Evolutionary conservation across 1,140 invertebrate species (phyloP), one percentile per base, ranked within the genome.

Genomic region (Lethocerus indicus): DNA sequence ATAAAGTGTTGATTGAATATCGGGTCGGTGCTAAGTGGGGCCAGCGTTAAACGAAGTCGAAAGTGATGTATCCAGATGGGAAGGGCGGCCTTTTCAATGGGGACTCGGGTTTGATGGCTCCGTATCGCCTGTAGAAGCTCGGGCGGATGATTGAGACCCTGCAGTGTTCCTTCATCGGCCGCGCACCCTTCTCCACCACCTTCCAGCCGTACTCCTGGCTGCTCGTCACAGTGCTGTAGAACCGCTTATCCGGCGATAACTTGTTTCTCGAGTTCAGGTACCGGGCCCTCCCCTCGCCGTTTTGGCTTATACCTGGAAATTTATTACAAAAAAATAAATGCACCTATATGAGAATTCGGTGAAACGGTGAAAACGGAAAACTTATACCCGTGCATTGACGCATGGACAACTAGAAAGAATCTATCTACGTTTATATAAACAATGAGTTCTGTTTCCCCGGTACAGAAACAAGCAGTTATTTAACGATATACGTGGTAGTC

Each of bases 61-160:
- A n/a, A n/a, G n/a, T n/a, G n/a, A n/a, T n/a, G n/a, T 44, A 28
- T 16, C 25, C 42, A 4, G 25, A 24, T n/a, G 42, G 29, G 42
- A 27, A 44, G 14, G 42, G 42, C 9, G 1, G n/a, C 3, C 42
- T 24, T 27, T 27, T 44, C 42, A n/a, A 12, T 4, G 29, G 42
- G 25, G 27, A 25, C 16, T 44, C 42, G n/a, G 3, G 2, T 26
- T 44, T 27, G 12, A 44, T 7, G 2, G 42, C 23, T n/a, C 42
- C 47, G 12, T 25, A 29, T 18, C 48, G 12, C 24, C 48, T 41
- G 48, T 49, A 49, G 35, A 49, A 49, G 18, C 32, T 39, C 14
- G 29, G 25, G n/a, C 32, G 28, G n/a, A 49, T 35, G 6, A 49
- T 28, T 16, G 39, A 14, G 12, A 20, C 21, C 7, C 27, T 41